Base-by-base conservation (phyloP, 2,797 vertebrate species). In the Anguilla obscura region DNA sequence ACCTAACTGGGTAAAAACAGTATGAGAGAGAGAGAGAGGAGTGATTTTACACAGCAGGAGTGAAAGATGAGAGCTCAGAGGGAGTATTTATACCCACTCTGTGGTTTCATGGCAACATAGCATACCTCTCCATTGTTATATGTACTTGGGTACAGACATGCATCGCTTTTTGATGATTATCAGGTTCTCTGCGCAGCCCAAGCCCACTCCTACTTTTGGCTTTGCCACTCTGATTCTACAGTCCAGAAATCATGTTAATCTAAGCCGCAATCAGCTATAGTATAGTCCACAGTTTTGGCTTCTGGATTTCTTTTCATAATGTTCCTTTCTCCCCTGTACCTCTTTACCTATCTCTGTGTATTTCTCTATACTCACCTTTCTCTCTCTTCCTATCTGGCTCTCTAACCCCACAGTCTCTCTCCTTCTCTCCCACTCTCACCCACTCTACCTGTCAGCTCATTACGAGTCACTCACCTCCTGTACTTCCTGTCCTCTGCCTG, bases 51-150 rank as follows among this genome's bases (percentile, higher is more conserved):
- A 45, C 74, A 86, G 76, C 63, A 71, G 66, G 69, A 58, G 83
- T 85, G 87, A 58, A 76, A 86, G 63, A n/a, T 86, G 36, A 84
- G 87, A 83, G 30, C 27, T 21, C 45, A 36, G 58, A 60, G 24
- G 12, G 36, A 45, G 87, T 89, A 89, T 89, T 89, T 86, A 88
- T 89, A 89, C 82, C 87, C 54, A 45, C 60, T 48, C 56, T 10
- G 79, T 58, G 16, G 30, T 24, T 60, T 24, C 74, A n/a, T 48
- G n/a, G 63, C 48, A 58, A 63, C 85, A 30, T 24, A 21, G 12
- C 54, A 16, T 45, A 16, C 71, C 87, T 82, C 33, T 76, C 48
- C 10, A 84, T 21, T 9, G 79, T 83, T 50, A 58, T 52, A 12
- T 21, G 52, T 27, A 10, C 40, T 36, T 1, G 60, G 40, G 45